Base-by-base conservation (phyloP, 2,113 vertebrate species). In the Protobothrops flavoviridis region DNA sequence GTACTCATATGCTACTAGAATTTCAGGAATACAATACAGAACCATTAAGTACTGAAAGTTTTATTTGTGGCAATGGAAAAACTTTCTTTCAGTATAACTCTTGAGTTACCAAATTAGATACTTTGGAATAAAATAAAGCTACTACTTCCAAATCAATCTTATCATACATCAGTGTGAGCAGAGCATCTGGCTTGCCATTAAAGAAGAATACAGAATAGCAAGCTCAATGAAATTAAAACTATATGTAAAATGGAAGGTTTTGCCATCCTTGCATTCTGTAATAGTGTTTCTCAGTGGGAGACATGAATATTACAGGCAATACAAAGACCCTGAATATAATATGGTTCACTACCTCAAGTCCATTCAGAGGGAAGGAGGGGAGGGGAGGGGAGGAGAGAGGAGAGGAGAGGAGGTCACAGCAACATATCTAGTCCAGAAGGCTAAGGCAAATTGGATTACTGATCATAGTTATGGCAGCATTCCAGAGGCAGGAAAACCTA, bases 81-180 rank as follows among this genome's bases (percentile, higher is more conserved):
- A 24, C n/a, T 45, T 61, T 33, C 56, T 23, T 90, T 64, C 20
- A 87, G 20, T 24, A 33, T 64, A 64, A 88, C 23, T 26, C 50
- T 52, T 50, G 85, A 39, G 29, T 87, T 29, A 52, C 43, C 56
- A 64, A 50, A 53, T n/a, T 48, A 88, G 43, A 56, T 74, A 23
- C 10, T 52, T 24, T 90, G 53, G 39, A 85, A 24, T 12, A 85
- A 93, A n/a, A 90, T 13, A 92, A 3, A 0, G 23, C 59, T 39
- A 17, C 0, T 39, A 15, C 3, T 92, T 69, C 20, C 48, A 0
- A 0, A 56, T 24, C 0, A 0, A 0, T 3, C 53, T 56, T 26
- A 64, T 0, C 0, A 13, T 56, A 92, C 1, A 10, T 2, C 43
- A 74, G 64, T 5, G 13, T 33, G 64, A 2, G 29, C 13, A 24